Evolutionary conservation across 2,888 invertebrate species (phyloP), one percentile per base, ranked within the genome.

Genomic region (Perizoma flavofasciatum): DNA sequence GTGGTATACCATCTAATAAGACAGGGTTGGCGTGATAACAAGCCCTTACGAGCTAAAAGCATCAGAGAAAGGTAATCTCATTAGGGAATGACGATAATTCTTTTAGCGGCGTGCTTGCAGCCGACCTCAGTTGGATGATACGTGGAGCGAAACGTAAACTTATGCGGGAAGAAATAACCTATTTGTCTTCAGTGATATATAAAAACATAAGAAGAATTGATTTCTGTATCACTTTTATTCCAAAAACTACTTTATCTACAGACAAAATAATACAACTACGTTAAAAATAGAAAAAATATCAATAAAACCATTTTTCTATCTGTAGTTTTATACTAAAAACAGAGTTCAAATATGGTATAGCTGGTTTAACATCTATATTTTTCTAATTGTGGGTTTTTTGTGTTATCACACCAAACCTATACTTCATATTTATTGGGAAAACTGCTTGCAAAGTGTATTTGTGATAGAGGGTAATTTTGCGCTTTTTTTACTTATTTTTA

Each of bases 81-180:
- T 84, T 83, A 83, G 67, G 63, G 68, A 48, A 54, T 45, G 73
- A 68, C 77, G 77, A 73, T 81, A 81, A 83, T 80, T 79, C 82
- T 82, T 81, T 81, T 79, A 81, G 74, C 73, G 68, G 61, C 58
- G 55, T 58, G 49, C 67, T 59, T 65, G 62, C 57, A 69, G 58
- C 47, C 63, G 69, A 76, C 74, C 77, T 62, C 55, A 51, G 39
- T 51, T 34, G 22, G 44, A 51, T 49, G 61, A 32, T 50, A 50
- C 54, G 50, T 45, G 55, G 62, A 39, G 9, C 46, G 49, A 52
- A 32, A 5, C 5, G 37, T 40, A 33, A 41, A 33, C 62, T 55
- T 49, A 58, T 40, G 62, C 54, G 52, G 35, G 0, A 4, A 4
- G 33, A 39, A 46, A 46, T 4, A 33, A 5, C 22, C 6, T 22